phyloP scores from a whole-genome alignment of 2,113 vertebrate species.

The Mola mola region DNA sequence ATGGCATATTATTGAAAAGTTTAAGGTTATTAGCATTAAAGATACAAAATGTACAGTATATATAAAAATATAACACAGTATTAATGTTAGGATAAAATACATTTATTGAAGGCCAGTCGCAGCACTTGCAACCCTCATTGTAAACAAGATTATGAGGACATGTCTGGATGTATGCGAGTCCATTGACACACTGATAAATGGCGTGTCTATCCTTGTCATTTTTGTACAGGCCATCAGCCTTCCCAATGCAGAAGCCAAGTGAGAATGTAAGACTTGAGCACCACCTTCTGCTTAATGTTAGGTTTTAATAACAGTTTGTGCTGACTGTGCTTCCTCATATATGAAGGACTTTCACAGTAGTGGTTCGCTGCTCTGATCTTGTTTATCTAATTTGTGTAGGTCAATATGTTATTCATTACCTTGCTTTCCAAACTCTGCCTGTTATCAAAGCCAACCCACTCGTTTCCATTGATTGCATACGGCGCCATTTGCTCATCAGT shows the following conservation, averaged over 20 bases:
- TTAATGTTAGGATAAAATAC: no score
- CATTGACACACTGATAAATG: slow-evolving; percentile 62
- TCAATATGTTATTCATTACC: slow-evolving; percentile 55
- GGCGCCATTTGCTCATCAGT: slow-evolving; percentile 78
- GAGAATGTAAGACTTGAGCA: not conserved
- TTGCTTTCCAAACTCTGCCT: slow-evolving; percentile 71
- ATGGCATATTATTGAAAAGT: no score
- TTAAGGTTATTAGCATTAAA: no score
- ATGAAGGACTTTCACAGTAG: no score
- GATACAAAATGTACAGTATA: not conserved
- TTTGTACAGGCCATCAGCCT: slow-evolving; percentile 50
- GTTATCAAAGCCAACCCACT: slow-evolving; percentile 83
- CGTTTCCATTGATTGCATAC: slow-evolving; percentile 72
- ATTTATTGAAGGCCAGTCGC: slow-evolving; percentile 59
- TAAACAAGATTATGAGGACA: slow-evolving; percentile 61
- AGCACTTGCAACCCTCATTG: slow-evolving; percentile 59
- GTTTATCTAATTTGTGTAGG: not conserved
- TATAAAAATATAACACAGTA: no score
- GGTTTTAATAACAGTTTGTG: no score
- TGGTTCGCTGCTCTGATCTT: not conserved
- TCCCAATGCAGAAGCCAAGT: slow-evolving; percentile 59
- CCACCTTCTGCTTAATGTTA: slow-evolving; percentile 26
- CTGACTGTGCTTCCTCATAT: not conserved
- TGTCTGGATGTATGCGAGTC: slow-evolving; percentile 8
- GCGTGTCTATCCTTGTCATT: slow-evolving; percentile 24